Conservation (phyloP, 2,888 invertebrate species). For the Amphiduros pacificus region DNA sequence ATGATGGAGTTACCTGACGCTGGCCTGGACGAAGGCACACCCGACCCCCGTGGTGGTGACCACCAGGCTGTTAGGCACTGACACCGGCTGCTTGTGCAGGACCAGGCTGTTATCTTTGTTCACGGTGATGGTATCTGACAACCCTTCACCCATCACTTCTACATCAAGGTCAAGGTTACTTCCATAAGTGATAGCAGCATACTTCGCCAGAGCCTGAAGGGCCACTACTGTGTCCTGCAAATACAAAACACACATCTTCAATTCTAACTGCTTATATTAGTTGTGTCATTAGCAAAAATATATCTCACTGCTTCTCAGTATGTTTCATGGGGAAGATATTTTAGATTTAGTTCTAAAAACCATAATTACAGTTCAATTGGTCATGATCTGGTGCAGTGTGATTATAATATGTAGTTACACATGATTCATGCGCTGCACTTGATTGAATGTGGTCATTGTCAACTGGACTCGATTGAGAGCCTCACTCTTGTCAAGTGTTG, state of each 20-base stretch:
- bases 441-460: no score
- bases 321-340: no score
- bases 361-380: no score
- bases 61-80: constrained; percentile 31
- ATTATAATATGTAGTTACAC: no score
- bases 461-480: no score
- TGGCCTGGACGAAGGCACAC: constrained; percentile 51
- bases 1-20: not conserved
- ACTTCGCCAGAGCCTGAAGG: constrained; percentile 55
- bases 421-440: no score
- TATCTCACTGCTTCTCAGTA: no score
- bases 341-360: no score
- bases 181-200: constrained; percentile 35
- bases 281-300: no score
- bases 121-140: constrained; percentile 20
- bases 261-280: no score
- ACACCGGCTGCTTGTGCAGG: constrained; percentile 30
- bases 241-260: not conserved
- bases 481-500: no score
- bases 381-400: no score
- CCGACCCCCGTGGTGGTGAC: constrained; percentile 37
- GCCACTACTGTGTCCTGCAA: constrained; percentile 59
- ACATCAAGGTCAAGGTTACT: constrained; percentile 9
- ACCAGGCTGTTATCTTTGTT: constrained; percentile 31
- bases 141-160: constrained; percentile 19